Base-by-base conservation (phyloP, 2,113 vertebrate genomes). In the Eptesicus fuscus region DNA sequence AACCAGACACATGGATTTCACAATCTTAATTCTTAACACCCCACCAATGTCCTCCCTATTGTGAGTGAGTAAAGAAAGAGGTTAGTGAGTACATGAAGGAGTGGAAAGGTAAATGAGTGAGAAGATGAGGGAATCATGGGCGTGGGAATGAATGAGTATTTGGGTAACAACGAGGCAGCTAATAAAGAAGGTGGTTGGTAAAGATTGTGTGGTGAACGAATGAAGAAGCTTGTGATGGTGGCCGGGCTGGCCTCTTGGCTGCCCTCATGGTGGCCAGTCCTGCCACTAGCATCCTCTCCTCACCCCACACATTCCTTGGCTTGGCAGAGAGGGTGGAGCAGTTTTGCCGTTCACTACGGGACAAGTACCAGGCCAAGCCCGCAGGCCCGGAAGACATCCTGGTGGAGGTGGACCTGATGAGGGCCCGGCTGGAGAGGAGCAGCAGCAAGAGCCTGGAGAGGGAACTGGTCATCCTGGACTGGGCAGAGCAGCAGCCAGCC, bases 361-460 rank as follows among this genome's bases (percentile, higher is more conserved):
- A 98, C 94, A 93, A 96, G 49, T 97, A 98, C 77, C 97, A 74
- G 98, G 98, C 70, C 10, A 78, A 47, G 98, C 78, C 98, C 0
- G 18, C 98, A 5, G 91, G 90, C 56, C 96, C 98, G 11, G 98
- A 97, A 1, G 97, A 97, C 49, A 97, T 99, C 65, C 99, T 99
- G 40, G 97, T 99, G 25, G 98, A 99, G 7, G 89, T 97, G 18
- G 97, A 96, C 9, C 95, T 99, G 91, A 94, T 98, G 80, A 98
- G 97, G 86, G 98, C 98, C 56, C 98, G 98, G 95, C 90, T 97
- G 67, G 98, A 98, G 86, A 99, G 98, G 92, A 99, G 96, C 10
- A 88, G 95, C 1, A 96, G 95, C 95, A 99, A 99, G 97, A 97
- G 97, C 92, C 94, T 98, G 83, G 99, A 99, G 94, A 99, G 99